Evolutionary conservation across 2,113 vertebrate species (phyloP).

Genomic region (Psammodynastes pulverulentus): DNA sequence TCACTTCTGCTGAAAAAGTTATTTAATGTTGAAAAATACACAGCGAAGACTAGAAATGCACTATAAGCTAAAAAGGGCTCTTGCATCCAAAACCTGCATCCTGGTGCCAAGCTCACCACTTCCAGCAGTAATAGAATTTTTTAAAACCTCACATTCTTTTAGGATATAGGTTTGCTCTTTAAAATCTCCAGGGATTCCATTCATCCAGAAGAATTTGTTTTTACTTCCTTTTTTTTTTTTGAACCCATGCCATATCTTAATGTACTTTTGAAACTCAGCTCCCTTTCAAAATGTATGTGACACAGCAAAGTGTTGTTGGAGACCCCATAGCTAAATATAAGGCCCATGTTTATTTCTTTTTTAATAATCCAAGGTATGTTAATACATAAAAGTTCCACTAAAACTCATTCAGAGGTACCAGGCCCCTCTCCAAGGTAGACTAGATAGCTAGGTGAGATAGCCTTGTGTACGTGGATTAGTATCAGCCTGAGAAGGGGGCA

Average conservation of each 20-base stretch:
- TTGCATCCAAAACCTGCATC: not conserved
- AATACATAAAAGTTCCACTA: not conserved
- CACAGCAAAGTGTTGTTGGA: not conserved
- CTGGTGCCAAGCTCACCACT: not conserved
- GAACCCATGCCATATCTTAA: not conserved
- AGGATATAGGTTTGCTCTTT: not conserved
- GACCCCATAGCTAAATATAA: not conserved
- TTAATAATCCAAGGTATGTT: not conserved
- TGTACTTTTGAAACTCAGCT: not conserved
- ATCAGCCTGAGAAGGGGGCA: not conserved
- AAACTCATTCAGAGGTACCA: not conserved
- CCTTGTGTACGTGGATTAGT: not conserved
- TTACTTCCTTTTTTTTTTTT: not conserved
- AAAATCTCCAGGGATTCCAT: not conserved
- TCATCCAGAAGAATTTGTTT: not conserved
- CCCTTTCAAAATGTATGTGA: not conserved
- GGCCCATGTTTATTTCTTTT: not conserved
- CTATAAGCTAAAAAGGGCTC: not conserved
- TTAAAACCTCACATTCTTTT: not conserved
- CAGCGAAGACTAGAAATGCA: not conserved
- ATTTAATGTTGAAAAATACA: not conserved
- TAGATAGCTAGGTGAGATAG: not conserved
- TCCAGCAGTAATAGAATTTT: not conserved
- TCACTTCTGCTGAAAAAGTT: not conserved
- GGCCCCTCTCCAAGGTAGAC: not conserved